phyloP scores from a whole-genome alignment of 2,797 vertebrate species.

The Mormyrops boulengeri region DNA sequence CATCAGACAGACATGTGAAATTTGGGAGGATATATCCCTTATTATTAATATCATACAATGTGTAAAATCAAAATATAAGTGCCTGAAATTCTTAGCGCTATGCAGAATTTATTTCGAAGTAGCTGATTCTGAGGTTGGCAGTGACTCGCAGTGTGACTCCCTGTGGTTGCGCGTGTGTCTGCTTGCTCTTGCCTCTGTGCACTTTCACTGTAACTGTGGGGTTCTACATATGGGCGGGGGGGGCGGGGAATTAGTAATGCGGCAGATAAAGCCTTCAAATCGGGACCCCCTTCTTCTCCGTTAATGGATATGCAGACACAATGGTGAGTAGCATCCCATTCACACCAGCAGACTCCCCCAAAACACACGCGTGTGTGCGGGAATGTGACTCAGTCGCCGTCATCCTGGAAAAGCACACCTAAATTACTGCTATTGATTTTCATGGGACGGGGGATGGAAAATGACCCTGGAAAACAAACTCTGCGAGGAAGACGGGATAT shows the following conservation, averaged over 20 bases:
- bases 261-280: constrained; percentile 36
- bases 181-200: constrained; percentile 10
- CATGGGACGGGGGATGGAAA: constrained; percentile 44
- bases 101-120: background rate
- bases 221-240: constrained; percentile 37
- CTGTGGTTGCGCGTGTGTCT: constrained; percentile 23
- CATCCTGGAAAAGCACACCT: constrained; percentile 28
- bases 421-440: constrained; percentile 42
- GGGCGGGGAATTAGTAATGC: constrained; percentile 33
- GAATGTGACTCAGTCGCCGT: constrained; percentile 38
- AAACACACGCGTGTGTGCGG: constrained; percentile 9
- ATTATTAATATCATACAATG: background rate
- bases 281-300: constrained; percentile 21
- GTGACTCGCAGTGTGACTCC: background rate
- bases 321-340: constrained; percentile 1
- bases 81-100: background rate
- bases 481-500: background rate
- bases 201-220: constrained; percentile 26
- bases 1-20: background rate
- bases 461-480: constrained; percentile 37
- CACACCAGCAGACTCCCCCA: constrained; percentile 6
- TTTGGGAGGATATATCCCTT: background rate
- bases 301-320: constrained; percentile 38
- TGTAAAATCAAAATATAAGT: background rate
- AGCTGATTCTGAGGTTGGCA: background rate